phyloP scores from a whole-genome alignment of 2,797 vertebrate genomes.

The Lindbergichthys nudifrons region DNA sequence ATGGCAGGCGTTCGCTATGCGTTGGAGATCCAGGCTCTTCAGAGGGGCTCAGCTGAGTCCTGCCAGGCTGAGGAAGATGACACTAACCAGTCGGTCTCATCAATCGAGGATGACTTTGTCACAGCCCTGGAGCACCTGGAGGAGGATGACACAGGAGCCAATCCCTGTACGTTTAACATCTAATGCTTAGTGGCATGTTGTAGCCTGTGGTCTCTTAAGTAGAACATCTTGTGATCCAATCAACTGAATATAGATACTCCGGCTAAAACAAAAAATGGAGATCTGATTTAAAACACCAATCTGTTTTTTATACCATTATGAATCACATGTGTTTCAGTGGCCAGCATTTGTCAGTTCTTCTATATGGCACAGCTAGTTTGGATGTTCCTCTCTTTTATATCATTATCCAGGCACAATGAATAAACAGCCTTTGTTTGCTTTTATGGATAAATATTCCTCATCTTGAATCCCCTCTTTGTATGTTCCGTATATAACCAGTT shows the following conservation, averaged over 20 bases:
- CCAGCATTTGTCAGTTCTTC: slow-evolving; percentile 1
- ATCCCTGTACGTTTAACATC: slow-evolving; percentile 62
- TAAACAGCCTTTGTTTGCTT: neutral
- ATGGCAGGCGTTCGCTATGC: slow-evolving; percentile 89
- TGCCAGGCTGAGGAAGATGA: slow-evolving; percentile 92
- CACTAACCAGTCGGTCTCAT: slow-evolving; percentile 97
- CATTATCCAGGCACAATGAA: neutral
- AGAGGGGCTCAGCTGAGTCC: slow-evolving; percentile 79
- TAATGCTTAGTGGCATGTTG: slow-evolving; percentile 13
- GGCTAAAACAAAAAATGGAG: neutral
- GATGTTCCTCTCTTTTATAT: neutral
- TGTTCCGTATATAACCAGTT: slow-evolving; percentile 7
- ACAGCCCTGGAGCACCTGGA: slow-evolving; percentile 97
- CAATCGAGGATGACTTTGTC: slow-evolving; percentile 99
- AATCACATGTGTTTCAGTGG: no score
- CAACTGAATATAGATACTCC: neutral
- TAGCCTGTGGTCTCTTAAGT: neutral
- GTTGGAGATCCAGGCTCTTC: slow-evolving; percentile 86
- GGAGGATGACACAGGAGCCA: slow-evolving; percentile 88
- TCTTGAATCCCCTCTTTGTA: neutral
- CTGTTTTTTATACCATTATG: neutral
- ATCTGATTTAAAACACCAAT: no score
- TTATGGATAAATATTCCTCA: neutral
- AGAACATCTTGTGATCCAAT: neutral
- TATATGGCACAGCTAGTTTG: slow-evolving; percentile 37